phyloP scores from a whole-genome alignment of 2,113 vertebrate species.

The Propithecus coquereli region DNA sequence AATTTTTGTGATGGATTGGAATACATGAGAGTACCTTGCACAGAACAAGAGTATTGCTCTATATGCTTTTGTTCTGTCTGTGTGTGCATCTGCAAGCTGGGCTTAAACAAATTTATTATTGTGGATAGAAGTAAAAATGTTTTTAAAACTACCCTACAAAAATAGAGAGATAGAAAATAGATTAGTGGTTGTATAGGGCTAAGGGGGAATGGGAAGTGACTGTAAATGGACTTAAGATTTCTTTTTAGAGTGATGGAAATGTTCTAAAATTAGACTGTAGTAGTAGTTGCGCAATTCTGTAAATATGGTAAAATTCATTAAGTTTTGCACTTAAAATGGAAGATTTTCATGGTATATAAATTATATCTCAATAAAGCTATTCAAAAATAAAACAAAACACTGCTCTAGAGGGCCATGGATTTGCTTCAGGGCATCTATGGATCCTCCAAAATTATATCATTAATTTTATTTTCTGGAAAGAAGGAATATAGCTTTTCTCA shows the following conservation, averaged over 20 bases:
- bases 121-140: neutral
- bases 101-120: neutral
- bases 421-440: neutral
- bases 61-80: neutral
- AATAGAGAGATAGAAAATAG: neutral
- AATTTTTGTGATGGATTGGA: neutral
- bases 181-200: neutral
- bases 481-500: neutral
- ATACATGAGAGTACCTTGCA: neutral
- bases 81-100: neutral
- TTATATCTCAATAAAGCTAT: neutral
- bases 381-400: neutral
- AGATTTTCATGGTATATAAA: neutral
- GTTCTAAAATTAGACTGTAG: conserved; percentile 33
- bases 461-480: neutral
- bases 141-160: neutral
- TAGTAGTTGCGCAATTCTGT: neutral
- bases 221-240: neutral
- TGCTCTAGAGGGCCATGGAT: neutral
- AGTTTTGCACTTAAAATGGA: neutral
- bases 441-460: neutral
- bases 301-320: conserved; percentile 28
- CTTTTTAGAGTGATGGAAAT: neutral
- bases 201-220: neutral
- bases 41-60: neutral